Conservation (phyloP, 2,113 vertebrate genomes). For the Oreochromis tanganicae region DNA sequence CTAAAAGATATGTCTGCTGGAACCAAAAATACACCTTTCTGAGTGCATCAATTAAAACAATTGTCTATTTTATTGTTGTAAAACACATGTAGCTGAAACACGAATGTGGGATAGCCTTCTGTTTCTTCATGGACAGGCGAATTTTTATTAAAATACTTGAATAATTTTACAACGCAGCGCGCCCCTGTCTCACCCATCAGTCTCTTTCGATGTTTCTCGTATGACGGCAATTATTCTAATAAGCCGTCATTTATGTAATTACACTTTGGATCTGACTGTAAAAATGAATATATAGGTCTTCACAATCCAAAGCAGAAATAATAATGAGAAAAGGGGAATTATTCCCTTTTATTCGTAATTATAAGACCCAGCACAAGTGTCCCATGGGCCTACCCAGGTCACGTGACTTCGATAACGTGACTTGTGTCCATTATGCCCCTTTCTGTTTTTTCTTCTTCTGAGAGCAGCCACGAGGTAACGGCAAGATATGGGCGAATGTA, state of each 20-base stretch:
- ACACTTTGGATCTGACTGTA: background rate
- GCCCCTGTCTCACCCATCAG: background rate
- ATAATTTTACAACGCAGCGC: background rate
- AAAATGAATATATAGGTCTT: background rate
- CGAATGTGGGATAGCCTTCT: background rate
- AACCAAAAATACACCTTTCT: background rate
- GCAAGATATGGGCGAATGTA: background rate
- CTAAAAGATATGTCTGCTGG: background rate
- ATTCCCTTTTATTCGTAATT: background rate
- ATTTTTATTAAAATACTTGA: background rate
- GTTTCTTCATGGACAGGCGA: background rate
- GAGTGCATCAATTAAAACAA: background rate
- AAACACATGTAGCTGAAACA: background rate
- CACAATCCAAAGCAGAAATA: background rate
- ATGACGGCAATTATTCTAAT: background rate
- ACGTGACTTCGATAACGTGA: background rate
- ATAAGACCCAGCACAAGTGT: background rate
- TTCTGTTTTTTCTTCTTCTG: background rate
- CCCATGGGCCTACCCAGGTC: background rate
- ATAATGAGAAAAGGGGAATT: background rate
- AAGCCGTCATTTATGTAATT: background rate
- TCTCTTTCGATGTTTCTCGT: background rate
- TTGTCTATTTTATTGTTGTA: background rate
- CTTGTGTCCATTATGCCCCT: background rate
- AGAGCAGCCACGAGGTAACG: background rate